Evolutionary conservation across 92 coral and sea anemone genomes (phyloP).

Genomic region (Heliopora coerulea): DNA sequence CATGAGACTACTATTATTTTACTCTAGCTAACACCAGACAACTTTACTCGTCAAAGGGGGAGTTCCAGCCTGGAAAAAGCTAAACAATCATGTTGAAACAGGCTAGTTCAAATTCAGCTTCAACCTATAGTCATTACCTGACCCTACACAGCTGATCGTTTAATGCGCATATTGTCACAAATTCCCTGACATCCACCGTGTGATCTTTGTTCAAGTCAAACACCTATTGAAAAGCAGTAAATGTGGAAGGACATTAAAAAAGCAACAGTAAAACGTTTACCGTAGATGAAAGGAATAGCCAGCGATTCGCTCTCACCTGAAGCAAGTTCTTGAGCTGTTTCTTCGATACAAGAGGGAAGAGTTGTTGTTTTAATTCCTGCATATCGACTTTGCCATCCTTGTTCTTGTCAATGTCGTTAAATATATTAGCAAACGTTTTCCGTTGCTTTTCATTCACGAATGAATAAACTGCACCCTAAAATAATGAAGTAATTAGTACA

Average conservation of each 20-base stretch:
- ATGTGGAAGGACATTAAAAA: too few relatives aligned
- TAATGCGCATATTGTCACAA: conserved; percentile 87
- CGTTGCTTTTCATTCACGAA: conserved; percentile 76
- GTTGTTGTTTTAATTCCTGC: conserved; percentile 74
- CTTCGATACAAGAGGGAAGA: conserved; percentile 75
- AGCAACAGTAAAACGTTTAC: too few relatives aligned
- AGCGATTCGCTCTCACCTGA: conserved; percentile 52
- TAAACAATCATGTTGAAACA: too few relatives aligned
- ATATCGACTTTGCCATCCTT: conserved; percentile 85
- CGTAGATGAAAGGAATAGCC: too few relatives aligned
- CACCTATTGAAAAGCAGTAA: conserved; percentile 71
- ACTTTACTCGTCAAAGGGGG: too few relatives aligned
- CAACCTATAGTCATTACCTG: conserved; percentile 48
- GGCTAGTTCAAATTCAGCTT: not conserved
- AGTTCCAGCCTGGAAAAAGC: too few relatives aligned
- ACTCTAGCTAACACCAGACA: too few relatives aligned
- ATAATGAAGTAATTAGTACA: not conserved
- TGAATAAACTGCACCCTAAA: conserved; percentile 32
- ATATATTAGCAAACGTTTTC: conserved; percentile 66
- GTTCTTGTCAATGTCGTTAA: conserved; percentile 87
- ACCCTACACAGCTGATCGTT: conserved; percentile 79
- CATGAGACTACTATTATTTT: too few relatives aligned
- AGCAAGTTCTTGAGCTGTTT: conserved; percentile 80
- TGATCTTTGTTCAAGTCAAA: conserved; percentile 93
- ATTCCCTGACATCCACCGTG: conserved; percentile 83